A percentile compares a stretch with the other conserved stretches of the same genome.
Evolutionary conservation across 2,888 invertebrate species (phyloP).

Genomic region (Campoplex nolae): DNA sequence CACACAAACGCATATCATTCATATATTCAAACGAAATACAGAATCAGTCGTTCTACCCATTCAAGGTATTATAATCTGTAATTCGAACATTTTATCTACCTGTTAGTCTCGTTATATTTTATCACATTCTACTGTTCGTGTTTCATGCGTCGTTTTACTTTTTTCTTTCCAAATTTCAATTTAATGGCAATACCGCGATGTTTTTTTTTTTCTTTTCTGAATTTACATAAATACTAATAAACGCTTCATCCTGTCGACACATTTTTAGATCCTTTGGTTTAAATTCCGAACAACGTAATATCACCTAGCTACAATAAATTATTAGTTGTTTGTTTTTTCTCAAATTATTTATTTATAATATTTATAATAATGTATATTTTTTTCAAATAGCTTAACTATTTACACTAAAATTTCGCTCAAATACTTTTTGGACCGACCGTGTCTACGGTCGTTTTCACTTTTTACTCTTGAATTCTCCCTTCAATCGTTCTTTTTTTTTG

Average conservation of each 20-base stretch:
- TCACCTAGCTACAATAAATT: constrained; percentile 81
- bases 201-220: neutral
- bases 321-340: constrained; percentile 71
- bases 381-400: constrained; percentile 77
- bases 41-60: constrained; percentile 78
- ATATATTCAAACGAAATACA: constrained; percentile 77
- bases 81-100: constrained; percentile 61
- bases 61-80: constrained; percentile 67
- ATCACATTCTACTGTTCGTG: constrained; percentile 51
- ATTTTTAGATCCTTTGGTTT: constrained; percentile 67
- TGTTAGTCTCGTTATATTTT: constrained; percentile 42
- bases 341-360: neutral
- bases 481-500: neutral
- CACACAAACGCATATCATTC: neutral
- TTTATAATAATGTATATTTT: constrained; percentile 12
- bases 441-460: constrained; percentile 28
- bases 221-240: constrained; percentile 52
- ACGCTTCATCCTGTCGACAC: constrained; percentile 68
- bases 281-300: constrained; percentile 72
- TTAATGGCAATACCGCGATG: neutral
- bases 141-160: constrained; percentile 25
- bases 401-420: constrained; percentile 77
- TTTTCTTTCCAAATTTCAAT: constrained; percentile 14
- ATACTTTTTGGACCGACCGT: constrained; percentile 58
- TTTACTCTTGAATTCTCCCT: neutral